Percentiles rank a stretch among this genome's conserved stretches.
phyloP scores from a whole-genome alignment of 1,140 invertebrate species.

The Dendroctonus valens region DNA sequence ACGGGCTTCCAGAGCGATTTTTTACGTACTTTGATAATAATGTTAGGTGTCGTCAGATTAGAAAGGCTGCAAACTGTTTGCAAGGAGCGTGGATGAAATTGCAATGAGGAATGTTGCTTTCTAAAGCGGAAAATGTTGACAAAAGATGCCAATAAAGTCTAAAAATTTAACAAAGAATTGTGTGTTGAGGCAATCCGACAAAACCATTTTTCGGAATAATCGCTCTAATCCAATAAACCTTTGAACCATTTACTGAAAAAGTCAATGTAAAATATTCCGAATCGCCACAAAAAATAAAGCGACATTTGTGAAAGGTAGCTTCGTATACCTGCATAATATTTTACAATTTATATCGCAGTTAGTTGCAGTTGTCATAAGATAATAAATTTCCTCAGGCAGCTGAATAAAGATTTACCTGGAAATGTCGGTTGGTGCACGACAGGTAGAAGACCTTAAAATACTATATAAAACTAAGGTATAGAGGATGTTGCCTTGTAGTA shows the following conservation, averaged over 20 bases:
- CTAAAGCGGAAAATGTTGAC: too few relatives aligned
- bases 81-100: too few relatives aligned
- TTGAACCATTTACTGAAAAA: too few relatives aligned
- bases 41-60: slow-evolving; percentile 21
- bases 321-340: slow-evolving; percentile 8
- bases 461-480: not conserved
- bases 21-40: slow-evolving; percentile 21
- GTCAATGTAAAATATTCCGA: not conserved
- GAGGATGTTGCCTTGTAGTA: not conserved
- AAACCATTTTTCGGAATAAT: too few relatives aligned
- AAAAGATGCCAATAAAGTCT: too few relatives aligned
- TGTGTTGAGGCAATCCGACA: too few relatives aligned
- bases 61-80: not conserved
- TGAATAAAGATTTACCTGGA: slow-evolving; percentile 14
- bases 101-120: too few relatives aligned
- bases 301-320: slow-evolving; percentile 3
- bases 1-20: slow-evolving; percentile 17
- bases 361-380: slow-evolving; percentile 17
- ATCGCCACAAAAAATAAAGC: not conserved
- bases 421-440: slow-evolving; percentile 10
- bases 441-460: slow-evolving; percentile 16
- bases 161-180: too few relatives aligned
- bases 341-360: slow-evolving; percentile 15
- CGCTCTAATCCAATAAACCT: too few relatives aligned
- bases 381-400: slow-evolving; percentile 9